These are phyloP conservation scores for Syndactyla subalaris DNA, from an alignment of 2,797 vertebrate genomes.

Conservation along the genomic window DNA sequence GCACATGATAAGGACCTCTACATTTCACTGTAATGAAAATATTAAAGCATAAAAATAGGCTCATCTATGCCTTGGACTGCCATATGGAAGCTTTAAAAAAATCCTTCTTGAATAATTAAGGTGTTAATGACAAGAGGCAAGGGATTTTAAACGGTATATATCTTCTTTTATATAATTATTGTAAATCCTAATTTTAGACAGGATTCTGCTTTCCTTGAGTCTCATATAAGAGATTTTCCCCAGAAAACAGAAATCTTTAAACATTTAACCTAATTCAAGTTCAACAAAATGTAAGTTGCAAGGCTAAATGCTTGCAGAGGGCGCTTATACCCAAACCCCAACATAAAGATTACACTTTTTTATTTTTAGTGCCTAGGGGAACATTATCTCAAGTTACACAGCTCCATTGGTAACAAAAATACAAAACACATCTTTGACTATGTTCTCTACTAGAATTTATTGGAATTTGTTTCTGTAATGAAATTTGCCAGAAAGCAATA, in stretches of 20 bases:
- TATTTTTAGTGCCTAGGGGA: neutral
- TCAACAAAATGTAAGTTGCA: neutral
- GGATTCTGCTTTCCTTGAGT: neutral
- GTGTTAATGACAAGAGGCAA: neutral
- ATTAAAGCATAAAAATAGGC: neutral
- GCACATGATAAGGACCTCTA: neutral
- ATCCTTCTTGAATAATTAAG: neutral
- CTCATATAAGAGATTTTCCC: neutral
- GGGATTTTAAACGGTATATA: neutral
- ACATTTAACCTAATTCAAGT: neutral
- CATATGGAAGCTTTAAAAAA: neutral
- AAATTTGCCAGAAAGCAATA: neutral
- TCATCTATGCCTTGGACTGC: neutral
- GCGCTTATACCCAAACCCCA: neutral
- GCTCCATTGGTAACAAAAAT: neutral
- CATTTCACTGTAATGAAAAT: neutral
- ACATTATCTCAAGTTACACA: neutral
- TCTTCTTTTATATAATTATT: neutral
- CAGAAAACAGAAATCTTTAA: neutral
- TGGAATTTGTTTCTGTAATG: neutral
- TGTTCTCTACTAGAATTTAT: neutral
- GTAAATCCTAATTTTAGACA: neutral
- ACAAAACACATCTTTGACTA: neutral
- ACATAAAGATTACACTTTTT: neutral
- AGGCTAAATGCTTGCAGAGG: neutral